These are phyloP conservation scores for Microhierax caerulescens DNA, from an alignment of 2,797 vertebrate species.

Conservation along the genomic window DNA sequence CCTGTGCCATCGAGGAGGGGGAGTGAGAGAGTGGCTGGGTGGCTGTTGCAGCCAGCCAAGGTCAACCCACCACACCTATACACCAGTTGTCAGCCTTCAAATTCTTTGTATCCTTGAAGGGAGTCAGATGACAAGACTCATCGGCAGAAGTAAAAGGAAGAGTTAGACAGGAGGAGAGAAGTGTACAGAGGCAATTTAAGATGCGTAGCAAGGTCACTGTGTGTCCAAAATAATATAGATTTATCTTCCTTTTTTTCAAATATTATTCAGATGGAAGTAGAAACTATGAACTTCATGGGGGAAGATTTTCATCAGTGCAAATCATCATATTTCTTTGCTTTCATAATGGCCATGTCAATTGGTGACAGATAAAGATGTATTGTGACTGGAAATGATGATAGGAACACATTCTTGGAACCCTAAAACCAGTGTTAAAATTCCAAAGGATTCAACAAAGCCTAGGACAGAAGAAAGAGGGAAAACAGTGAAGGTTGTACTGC, in stretches of 20 bases:
- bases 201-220: neutral
- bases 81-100: neutral
- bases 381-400: neutral
- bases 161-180: neutral
- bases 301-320: neutral
- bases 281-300: neutral
- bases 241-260: neutral
- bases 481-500: neutral
- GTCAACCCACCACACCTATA: neutral
- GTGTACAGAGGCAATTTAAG: neutral
- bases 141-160: neutral
- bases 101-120: neutral
- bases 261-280: neutral
- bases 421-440: neutral
- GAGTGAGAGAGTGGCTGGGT: fast-evolving
- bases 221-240: neutral
- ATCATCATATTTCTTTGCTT: neutral
- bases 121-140: neutral
- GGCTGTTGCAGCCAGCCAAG: neutral
- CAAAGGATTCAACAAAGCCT: neutral
- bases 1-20: neutral
- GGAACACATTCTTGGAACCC: neutral
- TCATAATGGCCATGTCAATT: neutral
- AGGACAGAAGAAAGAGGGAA: neutral
- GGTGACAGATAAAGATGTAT: neutral